Conservation (phyloP, 2,797 vertebrate species). For the Sebastes trivittatus region DNA sequence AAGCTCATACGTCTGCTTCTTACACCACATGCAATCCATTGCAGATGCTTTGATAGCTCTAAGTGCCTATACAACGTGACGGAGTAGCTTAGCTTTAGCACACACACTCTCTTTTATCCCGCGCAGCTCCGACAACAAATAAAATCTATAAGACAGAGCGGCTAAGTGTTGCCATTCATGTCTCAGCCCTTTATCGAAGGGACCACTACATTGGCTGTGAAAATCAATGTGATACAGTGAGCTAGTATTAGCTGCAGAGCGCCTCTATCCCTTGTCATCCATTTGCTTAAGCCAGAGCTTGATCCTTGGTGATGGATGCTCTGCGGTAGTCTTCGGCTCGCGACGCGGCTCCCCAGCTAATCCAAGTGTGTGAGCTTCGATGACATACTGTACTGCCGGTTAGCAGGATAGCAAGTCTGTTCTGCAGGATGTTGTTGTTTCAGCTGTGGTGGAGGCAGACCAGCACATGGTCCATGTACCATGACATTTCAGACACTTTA, state of each 20-base stretch:
- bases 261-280: constrained; percentile 77
- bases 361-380: constrained; percentile 62
- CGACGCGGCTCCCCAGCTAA: constrained; percentile 63
- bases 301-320: constrained; percentile 77
- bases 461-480: background rate
- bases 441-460: constrained; percentile 18
- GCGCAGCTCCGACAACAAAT: constrained; percentile 39
- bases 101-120: background rate
- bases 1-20: constrained; percentile 15
- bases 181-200: constrained; percentile 50
- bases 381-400: constrained; percentile 49
- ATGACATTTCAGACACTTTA: constrained; percentile 32
- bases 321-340: constrained; percentile 56
- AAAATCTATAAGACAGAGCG: constrained; percentile 58
- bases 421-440: constrained; percentile 40
- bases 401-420: constrained; percentile 46
- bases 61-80: constrained; percentile 45
- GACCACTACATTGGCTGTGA: constrained; percentile 45
- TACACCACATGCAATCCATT: constrained; percentile 23
- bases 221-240: constrained; percentile 77
- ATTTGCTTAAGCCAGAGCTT: constrained; percentile 76
- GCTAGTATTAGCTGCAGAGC: constrained; percentile 67
- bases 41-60: constrained; percentile 40
- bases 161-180: constrained; percentile 53
- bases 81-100: constrained; percentile 20